Base-by-base conservation (phyloP, 2,113 vertebrate species). In the Prolemur simus region DNA sequence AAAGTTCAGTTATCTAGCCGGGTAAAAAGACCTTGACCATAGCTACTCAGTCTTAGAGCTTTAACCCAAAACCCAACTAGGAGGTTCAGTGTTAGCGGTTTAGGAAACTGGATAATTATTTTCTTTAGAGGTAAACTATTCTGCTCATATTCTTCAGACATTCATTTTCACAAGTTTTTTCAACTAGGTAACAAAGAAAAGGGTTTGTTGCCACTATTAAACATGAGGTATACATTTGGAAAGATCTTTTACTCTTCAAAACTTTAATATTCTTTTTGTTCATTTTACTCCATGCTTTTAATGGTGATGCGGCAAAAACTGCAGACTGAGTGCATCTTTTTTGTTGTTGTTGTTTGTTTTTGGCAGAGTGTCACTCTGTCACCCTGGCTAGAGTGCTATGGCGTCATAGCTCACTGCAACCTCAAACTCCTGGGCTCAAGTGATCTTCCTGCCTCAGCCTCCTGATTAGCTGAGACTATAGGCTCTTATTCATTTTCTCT, bases 21-120 rank as follows among this genome's bases (percentile, higher is more conserved):
- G 17, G 0, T 37, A 25, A 2, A 23, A 25, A 47, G 42, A 3
- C 10, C 68, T 47, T 45, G 37, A 9, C 15, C 0, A 0, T 1
- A n/a, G 20, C 47, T 4, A 0, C 32, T 47, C 15, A 5, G 60
- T 32, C 63, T 11, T 13, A 1, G 1, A 1, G 9, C 39, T 21
- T 34, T 42, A 34, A 47, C 47, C 54, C 47, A 11, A 15, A 54
- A 60, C n/a, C 64, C 2, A 27, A 17, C 54, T 8, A 8, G 1
- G 6, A 47, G 37, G 18, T 76, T 10, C 88, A 18, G 1, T 27
- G 63, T 14, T 15, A n/a, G 42, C 68, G 27, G 14, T 64, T 29
- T 9, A 27, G n/a, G 34, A 37, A 4, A 21, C 42, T 5, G 34
- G 58, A 3, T 32, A 1, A 21, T 23, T 14, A 6, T 37, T 68